A percentile compares a stretch with the other conserved stretches of the same genome.
Evolutionary conservation across 2,797 vertebrate genomes (phyloP).

Genomic region (Falco berigora): DNA sequence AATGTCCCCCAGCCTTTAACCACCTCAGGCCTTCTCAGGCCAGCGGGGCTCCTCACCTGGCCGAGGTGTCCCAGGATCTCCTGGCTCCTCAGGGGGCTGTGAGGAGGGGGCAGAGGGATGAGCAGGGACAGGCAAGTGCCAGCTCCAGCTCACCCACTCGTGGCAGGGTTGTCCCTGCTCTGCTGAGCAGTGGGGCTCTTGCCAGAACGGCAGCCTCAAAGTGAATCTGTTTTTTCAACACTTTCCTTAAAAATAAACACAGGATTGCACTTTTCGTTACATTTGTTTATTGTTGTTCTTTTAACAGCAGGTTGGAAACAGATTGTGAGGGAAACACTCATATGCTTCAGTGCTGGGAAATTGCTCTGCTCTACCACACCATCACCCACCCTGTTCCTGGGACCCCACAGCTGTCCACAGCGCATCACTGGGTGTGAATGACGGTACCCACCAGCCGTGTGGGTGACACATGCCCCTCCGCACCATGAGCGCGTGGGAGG

Average conservation of each 20-base stretch:
- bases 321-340: background rate
- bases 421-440: accelerated
- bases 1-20: background rate
- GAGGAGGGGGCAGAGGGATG: background rate
- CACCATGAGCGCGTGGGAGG: accelerated
- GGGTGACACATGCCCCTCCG: accelerated
- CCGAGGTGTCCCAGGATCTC: background rate
- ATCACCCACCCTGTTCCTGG: background rate
- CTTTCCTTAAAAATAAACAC: slow-evolving; percentile 40
- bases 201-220: slow-evolving; percentile 42
- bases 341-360: background rate
- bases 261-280: background rate
- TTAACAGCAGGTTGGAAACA: background rate
- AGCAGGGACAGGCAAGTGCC: background rate
- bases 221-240: slow-evolving; percentile 38
- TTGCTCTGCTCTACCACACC: background rate
- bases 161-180: background rate
- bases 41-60: background rate
- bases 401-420: background rate
- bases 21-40: background rate
- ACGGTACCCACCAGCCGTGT: background rate
- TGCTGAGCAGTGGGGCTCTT: background rate
- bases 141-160: background rate
- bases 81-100: background rate
- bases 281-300: slow-evolving; percentile 38